Percentiles rank a stretch among this genome's conserved stretches.
phyloP scores from a whole-genome alignment of 2,797 vertebrate genomes.

The Pangasius macronema region DNA sequence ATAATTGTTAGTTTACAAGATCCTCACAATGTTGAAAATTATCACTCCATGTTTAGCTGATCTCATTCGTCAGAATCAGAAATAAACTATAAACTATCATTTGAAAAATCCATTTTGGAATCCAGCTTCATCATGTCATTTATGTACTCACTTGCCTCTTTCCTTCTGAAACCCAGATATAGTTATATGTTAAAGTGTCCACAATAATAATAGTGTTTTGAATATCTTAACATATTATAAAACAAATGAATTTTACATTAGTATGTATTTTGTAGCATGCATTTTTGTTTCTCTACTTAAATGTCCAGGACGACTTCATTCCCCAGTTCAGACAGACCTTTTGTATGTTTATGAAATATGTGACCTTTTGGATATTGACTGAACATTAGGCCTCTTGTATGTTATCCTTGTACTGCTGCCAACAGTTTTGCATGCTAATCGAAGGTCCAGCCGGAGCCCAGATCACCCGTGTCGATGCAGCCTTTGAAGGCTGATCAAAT shows the following conservation, averaged over 20 bases:
- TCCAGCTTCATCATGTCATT: background rate
- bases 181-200: background rate
- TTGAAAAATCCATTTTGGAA: background rate
- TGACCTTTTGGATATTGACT: conserved; percentile 40
- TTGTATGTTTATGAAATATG: conserved; percentile 16
- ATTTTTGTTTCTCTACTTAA: background rate
- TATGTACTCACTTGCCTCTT: background rate
- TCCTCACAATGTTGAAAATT: background rate
- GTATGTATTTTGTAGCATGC: background rate
- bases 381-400: conserved; percentile 26
- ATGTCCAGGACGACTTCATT: background rate
- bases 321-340: background rate
- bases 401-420: conserved; percentile 21
- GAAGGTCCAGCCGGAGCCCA: conserved; percentile 6
- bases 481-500: conserved; percentile 20
- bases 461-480: conserved; percentile 18
- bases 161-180: background rate
- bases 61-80: background rate
- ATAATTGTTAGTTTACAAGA: background rate
- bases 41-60: background rate
- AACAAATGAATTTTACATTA: background rate
- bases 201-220: background rate
- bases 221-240: background rate
- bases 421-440: conserved; percentile 30
- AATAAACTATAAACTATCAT: background rate